Evolutionary conservation across 2,888 invertebrate species (phyloP), one percentile per base, ranked within the genome.

Genomic region (Sinotaia quadrata): DNA sequence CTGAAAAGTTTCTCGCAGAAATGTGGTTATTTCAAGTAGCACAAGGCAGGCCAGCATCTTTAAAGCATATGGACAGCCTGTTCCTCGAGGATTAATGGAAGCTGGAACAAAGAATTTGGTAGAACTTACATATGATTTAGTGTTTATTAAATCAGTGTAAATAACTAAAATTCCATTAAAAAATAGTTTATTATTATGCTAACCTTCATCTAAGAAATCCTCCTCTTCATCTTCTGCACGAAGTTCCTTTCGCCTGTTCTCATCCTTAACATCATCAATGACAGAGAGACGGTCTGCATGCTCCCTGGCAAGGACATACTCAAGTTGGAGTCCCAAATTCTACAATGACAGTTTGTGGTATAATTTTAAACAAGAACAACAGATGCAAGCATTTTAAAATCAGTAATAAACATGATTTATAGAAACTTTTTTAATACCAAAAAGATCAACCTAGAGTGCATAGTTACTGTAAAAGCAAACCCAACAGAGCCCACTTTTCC

Each of bases 1-100:
- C 86, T 96, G 95, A 88, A 98, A 98, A 0, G 97, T 96, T 89
- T 99, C 99, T 21, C 99, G 91, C 63, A 99, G 90, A 88, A 98
- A 99, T 0, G 97, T 92, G 0, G 99, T 98, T 68, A 99, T 96
- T 91, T 99, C 99, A 84, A 95, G 92, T n/a, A 99, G 91, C 27
- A 99, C 91, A 67, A 96, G 93, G 86, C 98, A 98, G 2, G 98
- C 98, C 56, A 98, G 92, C 78, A 98, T 91, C 83, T 97, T 93
- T 60, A 99, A 90, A 0, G 90, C 90, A 72, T 89, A 88, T 2
- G 91, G 91, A 87, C 98, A 98, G 44, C 82, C 84, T 8, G 79
- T 80, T 4, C 87, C 88, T 36, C 78, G 78, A 8, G 77, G 76
- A 75, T 88, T 88, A 27, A 88, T 87, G 34, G 87, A 85, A 21